Conservation (phyloP, 35 echinoderm and acorn worm species). For the Lytechinus pictus region DNA sequence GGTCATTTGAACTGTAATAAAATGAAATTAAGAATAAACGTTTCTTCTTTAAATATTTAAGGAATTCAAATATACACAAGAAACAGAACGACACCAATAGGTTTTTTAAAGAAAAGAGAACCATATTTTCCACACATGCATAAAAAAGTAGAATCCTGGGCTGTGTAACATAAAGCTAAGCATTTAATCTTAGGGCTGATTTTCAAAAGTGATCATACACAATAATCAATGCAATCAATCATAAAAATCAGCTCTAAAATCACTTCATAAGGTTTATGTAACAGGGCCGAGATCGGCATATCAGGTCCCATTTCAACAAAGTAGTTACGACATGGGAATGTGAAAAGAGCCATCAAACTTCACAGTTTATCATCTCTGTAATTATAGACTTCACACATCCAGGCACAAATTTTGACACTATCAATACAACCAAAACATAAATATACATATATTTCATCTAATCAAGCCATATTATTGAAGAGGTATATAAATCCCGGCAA, state of each 20-base stretch:
- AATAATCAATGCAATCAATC: no score
- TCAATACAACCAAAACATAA: neutral
- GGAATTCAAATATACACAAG: neutral
- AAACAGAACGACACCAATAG: neutral
- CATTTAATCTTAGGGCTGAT: no score
- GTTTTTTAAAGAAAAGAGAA: neutral
- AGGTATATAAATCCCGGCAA: neutral
- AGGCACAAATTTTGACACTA: neutral
- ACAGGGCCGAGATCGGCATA: neutral
- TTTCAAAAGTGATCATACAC: no score
- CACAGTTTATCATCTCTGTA: neutral
- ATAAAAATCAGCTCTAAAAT: no score
- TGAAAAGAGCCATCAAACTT: neutral
- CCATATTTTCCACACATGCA: neutral
- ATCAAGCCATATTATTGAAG: neutral
- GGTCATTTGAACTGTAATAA: neutral
- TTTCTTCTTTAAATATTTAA: neutral
- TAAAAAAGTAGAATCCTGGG: neutral
- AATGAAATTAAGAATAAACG: neutral
- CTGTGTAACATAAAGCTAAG: no score
- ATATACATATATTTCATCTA: neutral
- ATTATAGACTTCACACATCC: neutral
- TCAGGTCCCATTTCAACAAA: neutral
- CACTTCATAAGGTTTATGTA: no score
- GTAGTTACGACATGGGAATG: slow-evolving; percentile 8